A percentile compares a stretch with the other conserved stretches of the same genome.
phyloP scores from a whole-genome alignment of 2,797 vertebrate genomes.

The Mormyrus proboscirostris region DNA sequence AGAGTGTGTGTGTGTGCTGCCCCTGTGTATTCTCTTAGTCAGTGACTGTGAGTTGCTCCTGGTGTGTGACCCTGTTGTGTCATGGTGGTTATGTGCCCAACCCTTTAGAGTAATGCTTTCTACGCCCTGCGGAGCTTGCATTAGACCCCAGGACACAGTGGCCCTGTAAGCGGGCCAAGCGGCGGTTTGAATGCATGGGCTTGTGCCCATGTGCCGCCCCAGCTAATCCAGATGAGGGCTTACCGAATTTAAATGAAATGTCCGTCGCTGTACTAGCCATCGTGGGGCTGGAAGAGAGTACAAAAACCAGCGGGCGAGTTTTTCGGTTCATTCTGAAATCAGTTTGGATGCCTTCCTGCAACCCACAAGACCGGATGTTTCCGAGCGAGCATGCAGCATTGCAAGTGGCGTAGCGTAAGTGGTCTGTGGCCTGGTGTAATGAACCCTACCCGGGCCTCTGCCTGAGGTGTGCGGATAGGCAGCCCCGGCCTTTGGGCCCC shows the following conservation, averaged over 20 bases:
- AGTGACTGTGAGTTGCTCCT: not conserved
- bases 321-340: not conserved
- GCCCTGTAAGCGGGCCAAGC: not conserved
- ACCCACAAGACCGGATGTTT: not conserved
- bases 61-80: not conserved
- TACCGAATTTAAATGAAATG: not conserved
- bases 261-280: not conserved
- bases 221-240: not conserved
- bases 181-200: not conserved
- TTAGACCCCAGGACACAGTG: not conserved
- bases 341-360: not conserved
- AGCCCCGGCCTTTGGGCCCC: not conserved
- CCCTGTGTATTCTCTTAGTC: not conserved
- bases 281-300: not conserved
- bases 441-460: not conserved
- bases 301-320: not conserved
- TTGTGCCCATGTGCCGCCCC: not conserved
- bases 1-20: not conserved
- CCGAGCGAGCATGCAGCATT: not conserved
- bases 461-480: not conserved
- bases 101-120: not conserved
- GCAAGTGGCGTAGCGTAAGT: not conserved
- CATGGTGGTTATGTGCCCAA: not conserved
- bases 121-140: not conserved
- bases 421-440: not conserved